Conservation (phyloP, 2,113 vertebrate genomes). For the Aptenodytes patagonicus region DNA sequence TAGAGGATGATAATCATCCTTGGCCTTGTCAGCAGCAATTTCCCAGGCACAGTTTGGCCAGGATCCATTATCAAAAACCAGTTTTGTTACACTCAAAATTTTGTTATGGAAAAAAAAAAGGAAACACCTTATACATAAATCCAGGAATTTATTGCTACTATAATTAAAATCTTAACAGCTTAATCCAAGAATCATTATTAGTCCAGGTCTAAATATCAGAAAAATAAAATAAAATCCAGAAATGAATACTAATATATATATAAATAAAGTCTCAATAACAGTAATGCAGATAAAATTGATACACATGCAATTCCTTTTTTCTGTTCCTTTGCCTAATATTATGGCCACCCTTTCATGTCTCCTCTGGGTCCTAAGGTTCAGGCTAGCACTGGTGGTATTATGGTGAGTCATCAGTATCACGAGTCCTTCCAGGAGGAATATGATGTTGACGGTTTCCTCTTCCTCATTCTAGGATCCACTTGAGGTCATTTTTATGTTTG, state of each 20-base stretch:
- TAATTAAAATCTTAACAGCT: neutral
- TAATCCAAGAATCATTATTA: neutral
- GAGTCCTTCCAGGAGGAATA: neutral
- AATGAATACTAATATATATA: neutral
- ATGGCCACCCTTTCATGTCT: neutral
- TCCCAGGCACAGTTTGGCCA: neutral
- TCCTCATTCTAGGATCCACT: neutral
- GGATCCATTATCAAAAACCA: neutral
- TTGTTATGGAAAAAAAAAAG: neutral
- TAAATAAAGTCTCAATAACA: neutral
- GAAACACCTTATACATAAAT: neutral
- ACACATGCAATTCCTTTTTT: neutral
- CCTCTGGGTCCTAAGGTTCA: neutral
- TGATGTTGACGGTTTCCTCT: neutral
- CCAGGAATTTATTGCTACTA: neutral
- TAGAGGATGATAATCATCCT: neutral
- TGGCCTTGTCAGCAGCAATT: neutral
- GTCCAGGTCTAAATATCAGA: neutral
- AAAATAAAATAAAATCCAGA: neutral
- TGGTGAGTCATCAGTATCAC: neutral
- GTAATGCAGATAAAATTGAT: neutral
- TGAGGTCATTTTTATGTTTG: neutral
- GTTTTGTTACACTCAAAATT: neutral
- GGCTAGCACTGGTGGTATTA: neutral
- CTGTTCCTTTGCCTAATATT: neutral